These are phyloP conservation scores for Diabrotica undecimpunctata DNA, from an alignment of 1,140 invertebrate genomes.

Conservation along the genomic window DNA sequence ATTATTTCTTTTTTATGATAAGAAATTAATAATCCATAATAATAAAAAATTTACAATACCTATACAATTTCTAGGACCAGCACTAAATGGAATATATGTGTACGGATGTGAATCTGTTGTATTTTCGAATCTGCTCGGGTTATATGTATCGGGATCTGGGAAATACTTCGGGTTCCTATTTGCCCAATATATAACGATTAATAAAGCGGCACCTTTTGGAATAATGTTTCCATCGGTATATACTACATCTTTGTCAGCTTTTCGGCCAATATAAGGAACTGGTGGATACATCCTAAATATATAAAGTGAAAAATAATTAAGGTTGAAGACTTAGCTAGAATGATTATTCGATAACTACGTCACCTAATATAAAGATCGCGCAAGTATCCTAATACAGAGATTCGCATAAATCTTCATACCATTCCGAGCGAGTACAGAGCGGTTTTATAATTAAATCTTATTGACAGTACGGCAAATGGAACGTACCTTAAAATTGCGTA, in stretches of 20 bases:
- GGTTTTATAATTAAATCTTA: too few relatives aligned
- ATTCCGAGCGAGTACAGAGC: too few relatives aligned
- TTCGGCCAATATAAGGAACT: constrained; percentile 53
- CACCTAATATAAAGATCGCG: too few relatives aligned
- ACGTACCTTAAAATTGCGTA: too few relatives aligned
- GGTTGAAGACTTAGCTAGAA: too few relatives aligned
- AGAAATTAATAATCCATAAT: neutral
- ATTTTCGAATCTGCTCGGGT: constrained; percentile 73
- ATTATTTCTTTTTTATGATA: neutral
- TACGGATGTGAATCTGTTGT: constrained; percentile 50
- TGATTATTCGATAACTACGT: too few relatives aligned
- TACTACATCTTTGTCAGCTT: constrained; percentile 20
- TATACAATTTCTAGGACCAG: constrained; percentile 67
- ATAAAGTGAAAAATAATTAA: too few relatives aligned
- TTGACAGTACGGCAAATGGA: too few relatives aligned
- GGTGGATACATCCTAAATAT: constrained; percentile 31
- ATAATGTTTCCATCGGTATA: constrained; percentile 40
- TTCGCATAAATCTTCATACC: too few relatives aligned
- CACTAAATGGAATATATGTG: constrained; percentile 64
- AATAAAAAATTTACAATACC: constrained; percentile 42
- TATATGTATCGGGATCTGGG: constrained; percentile 66
- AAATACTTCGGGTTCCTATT: constrained; percentile 65
- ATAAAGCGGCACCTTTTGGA: constrained; percentile 10
- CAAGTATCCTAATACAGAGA: too few relatives aligned
- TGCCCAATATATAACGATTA: constrained; percentile 55